Base-by-base conservation (phyloP, 2,888 invertebrate genomes). In the Ryuthela nishihirai region DNA sequence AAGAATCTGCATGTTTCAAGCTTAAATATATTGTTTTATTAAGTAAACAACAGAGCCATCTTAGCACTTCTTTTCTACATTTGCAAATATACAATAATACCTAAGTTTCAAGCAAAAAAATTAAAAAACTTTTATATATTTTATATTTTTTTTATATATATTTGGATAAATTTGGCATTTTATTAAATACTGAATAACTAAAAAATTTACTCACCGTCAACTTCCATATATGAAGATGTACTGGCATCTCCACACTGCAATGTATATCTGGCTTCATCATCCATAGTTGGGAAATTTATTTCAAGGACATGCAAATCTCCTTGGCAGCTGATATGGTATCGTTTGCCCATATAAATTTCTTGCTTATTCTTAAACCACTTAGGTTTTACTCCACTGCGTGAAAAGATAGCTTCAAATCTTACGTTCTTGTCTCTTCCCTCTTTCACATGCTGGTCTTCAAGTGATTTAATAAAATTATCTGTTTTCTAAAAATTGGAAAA, bases 371-470 rank as follows among this genome's bases (percentile, higher is more conserved):
- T 78, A 67, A 73, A 75, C 93, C 93, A 93, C 77, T 88, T 91
- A 21, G 59, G 65, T 47, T 64, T 63, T 17, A 62, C 63, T 15
- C 64, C 67, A n/a, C 93, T 86, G 77, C 95, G 97, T 64, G 93
- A 90, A 79, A 98, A 99, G 73, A 88, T 87, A 62, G 89, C 91
- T 75, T 92, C 91, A 73, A 99, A 95, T 38, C 83, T 82, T 66
- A 92, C 91, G 76, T 91, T 90, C 76, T 93, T 94, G 76, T 97
- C 95, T 76, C 94, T 93, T 69, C 95, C 89, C 82, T 98, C 89
- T 76, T 92, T 88, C 67, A 89, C 88, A 74, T 87, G 87, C 78
- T 90, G 87, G 79, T 98, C 97, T 71, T 93, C 85, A 72, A 98
- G 80, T 61, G 94, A 94, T 76, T 89, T 91, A 75, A 94, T 81